Evolutionary conservation across 2,888 invertebrate genomes (phyloP).

Genomic region (Tolmerus cingulatus): DNA sequence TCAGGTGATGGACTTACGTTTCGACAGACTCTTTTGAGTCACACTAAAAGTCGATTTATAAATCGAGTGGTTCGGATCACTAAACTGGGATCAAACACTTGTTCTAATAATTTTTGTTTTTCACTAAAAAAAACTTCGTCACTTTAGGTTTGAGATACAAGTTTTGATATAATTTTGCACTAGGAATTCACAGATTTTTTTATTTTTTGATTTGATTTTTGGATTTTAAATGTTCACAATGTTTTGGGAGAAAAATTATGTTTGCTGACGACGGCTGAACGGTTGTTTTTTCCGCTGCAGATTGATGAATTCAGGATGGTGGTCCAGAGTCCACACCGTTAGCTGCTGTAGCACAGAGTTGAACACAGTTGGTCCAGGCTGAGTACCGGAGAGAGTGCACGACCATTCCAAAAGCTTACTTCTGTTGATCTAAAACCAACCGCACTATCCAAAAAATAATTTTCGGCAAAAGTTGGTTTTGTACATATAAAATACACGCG

Average conservation of each 20-base stretch:
- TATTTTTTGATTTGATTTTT: background rate
- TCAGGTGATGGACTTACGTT: constrained; percentile 5
- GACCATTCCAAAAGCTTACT: constrained; percentile 50
- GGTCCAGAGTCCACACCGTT: background rate
- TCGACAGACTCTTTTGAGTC: background rate
- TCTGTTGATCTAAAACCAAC: constrained; percentile 49
- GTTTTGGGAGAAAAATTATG: background rate
- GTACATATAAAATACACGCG: constrained; percentile 28
- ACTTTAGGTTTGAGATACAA: background rate
- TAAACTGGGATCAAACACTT: background rate
- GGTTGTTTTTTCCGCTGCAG: background rate
- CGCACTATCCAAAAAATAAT: constrained; percentile 50
- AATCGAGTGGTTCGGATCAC: background rate
- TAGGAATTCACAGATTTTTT: background rate
- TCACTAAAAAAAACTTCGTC: background rate
- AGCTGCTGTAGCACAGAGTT: background rate
- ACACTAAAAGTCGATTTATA: background rate
- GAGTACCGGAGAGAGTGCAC: constrained; percentile 42
- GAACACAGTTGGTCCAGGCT: constrained; percentile 9
- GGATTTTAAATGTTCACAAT: background rate
- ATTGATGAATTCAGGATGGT: background rate
- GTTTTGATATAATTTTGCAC: background rate
- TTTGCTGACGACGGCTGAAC: background rate
- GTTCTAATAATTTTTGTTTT: background rate
- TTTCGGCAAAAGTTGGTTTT: constrained; percentile 47